A percentile compares a stretch with the other conserved stretches of the same genome.
Evolutionary conservation across 2,113 vertebrate species (phyloP).

Genomic region (Procapra przewalskii): DNA sequence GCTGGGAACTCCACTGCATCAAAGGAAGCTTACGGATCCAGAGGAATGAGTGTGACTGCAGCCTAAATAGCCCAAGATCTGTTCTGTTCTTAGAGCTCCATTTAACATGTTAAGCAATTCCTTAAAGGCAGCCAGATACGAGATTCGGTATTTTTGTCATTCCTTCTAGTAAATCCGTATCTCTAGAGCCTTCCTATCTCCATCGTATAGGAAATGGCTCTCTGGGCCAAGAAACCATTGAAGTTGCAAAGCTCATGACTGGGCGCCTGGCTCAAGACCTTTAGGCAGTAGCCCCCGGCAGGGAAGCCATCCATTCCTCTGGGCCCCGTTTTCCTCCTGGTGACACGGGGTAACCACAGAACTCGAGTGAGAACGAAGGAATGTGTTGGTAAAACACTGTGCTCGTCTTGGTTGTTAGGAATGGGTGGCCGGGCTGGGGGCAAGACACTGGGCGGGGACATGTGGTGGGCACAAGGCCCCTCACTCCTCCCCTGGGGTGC

Average conservation of each 20-base stretch:
- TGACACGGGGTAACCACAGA: neutral
- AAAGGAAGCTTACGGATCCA: neutral
- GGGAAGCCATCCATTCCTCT: neutral
- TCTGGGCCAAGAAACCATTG: neutral
- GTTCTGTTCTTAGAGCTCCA: neutral
- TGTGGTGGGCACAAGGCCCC: rapidly evolving
- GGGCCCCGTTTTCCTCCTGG: neutral
- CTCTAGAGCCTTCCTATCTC: neutral
- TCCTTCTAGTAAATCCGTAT: neutral
- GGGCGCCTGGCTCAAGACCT: neutral
- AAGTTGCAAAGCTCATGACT: neutral
- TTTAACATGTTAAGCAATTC: neutral
- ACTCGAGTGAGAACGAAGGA: neutral
- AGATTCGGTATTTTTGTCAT: neutral
- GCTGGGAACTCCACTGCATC: neutral
- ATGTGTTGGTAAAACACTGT: neutral
- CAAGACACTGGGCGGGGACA: rapidly evolving
- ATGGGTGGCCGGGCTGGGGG: neutral
- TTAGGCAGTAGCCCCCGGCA: neutral
- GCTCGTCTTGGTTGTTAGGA: neutral
- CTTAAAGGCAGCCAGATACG: neutral
- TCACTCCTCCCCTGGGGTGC: neutral
- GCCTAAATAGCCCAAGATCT: no score
- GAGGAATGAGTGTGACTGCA: neutral
- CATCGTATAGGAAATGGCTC: neutral